Conservation (phyloP, 2,113 vertebrate genomes). For the Pseudorectes ferrugineus region DNA sequence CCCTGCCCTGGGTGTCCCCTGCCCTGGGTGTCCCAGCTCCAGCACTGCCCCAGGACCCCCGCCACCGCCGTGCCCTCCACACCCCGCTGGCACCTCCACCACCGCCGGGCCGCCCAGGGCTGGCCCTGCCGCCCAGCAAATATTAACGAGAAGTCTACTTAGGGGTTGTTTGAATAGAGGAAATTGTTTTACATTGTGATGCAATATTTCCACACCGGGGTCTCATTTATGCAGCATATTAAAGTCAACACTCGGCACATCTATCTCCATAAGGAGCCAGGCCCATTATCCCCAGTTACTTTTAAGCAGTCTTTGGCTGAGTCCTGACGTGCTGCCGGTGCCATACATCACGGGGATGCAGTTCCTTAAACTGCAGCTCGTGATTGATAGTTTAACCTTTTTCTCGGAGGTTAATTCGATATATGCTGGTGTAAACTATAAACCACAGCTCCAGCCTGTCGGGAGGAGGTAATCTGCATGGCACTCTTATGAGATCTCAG, state of each 20-base stretch:
- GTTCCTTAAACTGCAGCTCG: constrained; percentile 52
- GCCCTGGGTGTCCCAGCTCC: neutral
- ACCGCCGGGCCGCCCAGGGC: rapidly evolving
- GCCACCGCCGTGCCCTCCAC: rapidly evolving
- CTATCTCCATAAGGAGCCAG: constrained; percentile 61
- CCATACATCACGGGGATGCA: constrained; percentile 56
- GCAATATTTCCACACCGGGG: constrained; percentile 60
- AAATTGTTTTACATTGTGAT: constrained; percentile 63
- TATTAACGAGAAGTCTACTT: constrained; percentile 20
- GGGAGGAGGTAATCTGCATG: constrained; percentile 57
- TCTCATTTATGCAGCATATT: constrained; percentile 64
- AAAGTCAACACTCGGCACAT: constrained; percentile 59
- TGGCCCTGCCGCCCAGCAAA: neutral
- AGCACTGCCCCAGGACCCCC: neutral
- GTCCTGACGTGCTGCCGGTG: constrained; percentile 46
- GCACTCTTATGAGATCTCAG: constrained; percentile 44
- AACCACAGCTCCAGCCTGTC: constrained; percentile 49
- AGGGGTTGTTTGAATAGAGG: constrained; percentile 53
- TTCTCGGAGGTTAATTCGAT: constrained; percentile 63
- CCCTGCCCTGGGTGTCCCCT: neutral
- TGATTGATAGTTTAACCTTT: constrained; percentile 70
- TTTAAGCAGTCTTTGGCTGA: constrained; percentile 60
- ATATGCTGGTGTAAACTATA: constrained; percentile 61
- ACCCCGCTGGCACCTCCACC: neutral
- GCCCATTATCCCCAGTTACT: constrained; percentile 63